These are phyloP conservation scores for Sciurus niger DNA, from an alignment of 2,113 vertebrate genomes.

Conservation along the genomic window DNA sequence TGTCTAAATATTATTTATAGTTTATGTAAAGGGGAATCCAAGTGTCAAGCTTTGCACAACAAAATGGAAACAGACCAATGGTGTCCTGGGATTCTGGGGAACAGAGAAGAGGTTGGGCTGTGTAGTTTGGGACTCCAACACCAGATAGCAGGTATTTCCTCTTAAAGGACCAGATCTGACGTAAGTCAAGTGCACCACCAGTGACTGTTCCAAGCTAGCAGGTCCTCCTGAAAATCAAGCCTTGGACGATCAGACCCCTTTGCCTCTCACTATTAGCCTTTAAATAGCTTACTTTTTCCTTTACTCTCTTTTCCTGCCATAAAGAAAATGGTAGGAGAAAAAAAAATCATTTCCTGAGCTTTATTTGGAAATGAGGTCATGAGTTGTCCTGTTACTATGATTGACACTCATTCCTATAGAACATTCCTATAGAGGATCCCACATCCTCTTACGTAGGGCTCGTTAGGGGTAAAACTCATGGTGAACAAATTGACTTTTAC, in stretches of 20 bases:
- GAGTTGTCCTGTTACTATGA: not conserved
- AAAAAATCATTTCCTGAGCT: not conserved
- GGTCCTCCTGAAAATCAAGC: slow-evolving; percentile 39
- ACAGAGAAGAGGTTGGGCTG: slow-evolving; percentile 45
- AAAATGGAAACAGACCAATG: not conserved
- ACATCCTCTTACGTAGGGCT: not conserved
- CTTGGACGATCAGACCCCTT: slow-evolving; percentile 60
- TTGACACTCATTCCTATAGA: not conserved
- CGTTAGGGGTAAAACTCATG: not conserved
- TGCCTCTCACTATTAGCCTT: slow-evolving; percentile 56
- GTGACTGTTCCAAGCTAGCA: slow-evolving; percentile 66
- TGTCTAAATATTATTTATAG: slow-evolving; percentile 72
- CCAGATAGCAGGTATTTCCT: slow-evolving; percentile 36
- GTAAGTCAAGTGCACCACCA: slow-evolving; percentile 26
- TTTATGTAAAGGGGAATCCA: slow-evolving; percentile 62
- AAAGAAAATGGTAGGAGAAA: not conserved
- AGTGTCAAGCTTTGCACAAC: slow-evolving; percentile 34
- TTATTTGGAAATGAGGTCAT: not conserved
- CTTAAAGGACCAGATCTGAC: slow-evolving; percentile 28
- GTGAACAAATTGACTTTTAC: not conserved
- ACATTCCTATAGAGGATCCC: not conserved
- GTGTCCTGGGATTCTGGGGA: slow-evolving; percentile 33
- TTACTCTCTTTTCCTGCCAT: not conserved
- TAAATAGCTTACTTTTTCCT: slow-evolving; percentile 19
- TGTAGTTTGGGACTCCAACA: not conserved